These are phyloP conservation scores for Drosophila oshimai DNA, from an alignment of 1,140 invertebrate genomes.

Conservation along the genomic window DNA sequence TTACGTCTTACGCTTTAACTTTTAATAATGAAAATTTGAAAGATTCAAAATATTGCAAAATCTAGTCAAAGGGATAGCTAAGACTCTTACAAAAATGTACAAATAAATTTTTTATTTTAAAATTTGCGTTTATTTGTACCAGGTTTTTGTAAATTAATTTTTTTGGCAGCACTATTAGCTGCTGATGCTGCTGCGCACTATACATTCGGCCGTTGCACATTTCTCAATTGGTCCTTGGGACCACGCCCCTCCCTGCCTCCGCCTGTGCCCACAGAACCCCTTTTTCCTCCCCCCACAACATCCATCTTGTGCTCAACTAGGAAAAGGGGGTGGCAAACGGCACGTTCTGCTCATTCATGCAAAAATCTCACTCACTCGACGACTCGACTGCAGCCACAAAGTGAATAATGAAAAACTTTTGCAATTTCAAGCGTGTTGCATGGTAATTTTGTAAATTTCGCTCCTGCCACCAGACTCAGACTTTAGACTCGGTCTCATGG, in stretches of 20 bases:
- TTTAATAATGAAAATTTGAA: too few relatives aligned
- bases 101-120: neutral
- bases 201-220: slow-evolving; percentile 65
- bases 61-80: too few relatives aligned
- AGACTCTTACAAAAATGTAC: neutral
- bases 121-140: neutral
- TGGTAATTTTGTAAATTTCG: slow-evolving; percentile 81
- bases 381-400: slow-evolving; percentile 79
- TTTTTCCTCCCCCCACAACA: slow-evolving; percentile 29
- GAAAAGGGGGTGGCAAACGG: slow-evolving; percentile 38
- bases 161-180: neutral
- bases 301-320: slow-evolving; percentile 62
- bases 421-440: slow-evolving; percentile 81
- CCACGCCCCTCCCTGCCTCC: neutral
- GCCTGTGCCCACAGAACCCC: neutral
- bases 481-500: slow-evolving; percentile 42
- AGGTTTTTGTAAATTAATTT: neutral
- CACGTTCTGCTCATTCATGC: slow-evolving; percentile 78
- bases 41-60: too few relatives aligned
- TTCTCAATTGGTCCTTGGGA: slow-evolving; percentile 75
- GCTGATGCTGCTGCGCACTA: slow-evolving; percentile 48
- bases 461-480: slow-evolving; percentile 51
- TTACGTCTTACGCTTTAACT: too few relatives aligned
- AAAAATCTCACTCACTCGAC: slow-evolving; percentile 79
- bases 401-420: slow-evolving; percentile 82